Evolutionary conservation across 2,888 invertebrate species (phyloP), one percentile per base, ranked within the genome.

Genomic region (Drosophila suboccidentalis): DNA sequence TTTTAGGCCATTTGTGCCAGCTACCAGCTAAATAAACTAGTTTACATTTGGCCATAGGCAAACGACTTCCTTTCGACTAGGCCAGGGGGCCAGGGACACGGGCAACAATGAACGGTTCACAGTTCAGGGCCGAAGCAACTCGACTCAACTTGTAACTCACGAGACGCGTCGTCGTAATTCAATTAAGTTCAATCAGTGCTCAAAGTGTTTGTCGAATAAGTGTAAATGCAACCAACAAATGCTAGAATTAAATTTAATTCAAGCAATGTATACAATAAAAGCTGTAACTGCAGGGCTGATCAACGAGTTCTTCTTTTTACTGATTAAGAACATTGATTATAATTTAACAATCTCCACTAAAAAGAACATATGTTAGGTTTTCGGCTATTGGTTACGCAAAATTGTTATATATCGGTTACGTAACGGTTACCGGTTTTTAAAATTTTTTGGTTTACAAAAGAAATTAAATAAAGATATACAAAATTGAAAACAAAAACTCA

Each of bases 101-200:
- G 63, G 59, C 22, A 38, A 47, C 39, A 32, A 3, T 8, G 17
- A 9, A 17, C 46, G 22, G 57, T 32, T 61, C 61, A 68, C 55
- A 74, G 75, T 79, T 79, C 77, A 77, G 71, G 79, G 79, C 39
- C 66, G 51, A 61, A 44, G 26, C 32, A 17, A 44, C 26, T 26
- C 49, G 46, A 66, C 64, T 26, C 51, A 49, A 68, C 64, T 71
- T 88, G 88, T 86, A 88, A 82, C 65, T 65, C 53, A 41, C 57
- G 34, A 39, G 41, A 49, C 17, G 38, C 58, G 38, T 60, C 67
- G 66, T 89, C 69, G 66, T 89, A 78, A 84, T 84, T 84, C 78
- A 84, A 89, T 84, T 89, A 84, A 65, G 59, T 71, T 81, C 83
- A 84, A 84, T 89, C 87, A 84, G 84, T 46, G 84, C 39, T 50